A percentile compares a stretch with the other conserved stretches of the same genome.
These are phyloP conservation scores for Temnothorax rugatulus DNA, from an alignment of 2,888 invertebrate species.

Conservation along the genomic window DNA sequence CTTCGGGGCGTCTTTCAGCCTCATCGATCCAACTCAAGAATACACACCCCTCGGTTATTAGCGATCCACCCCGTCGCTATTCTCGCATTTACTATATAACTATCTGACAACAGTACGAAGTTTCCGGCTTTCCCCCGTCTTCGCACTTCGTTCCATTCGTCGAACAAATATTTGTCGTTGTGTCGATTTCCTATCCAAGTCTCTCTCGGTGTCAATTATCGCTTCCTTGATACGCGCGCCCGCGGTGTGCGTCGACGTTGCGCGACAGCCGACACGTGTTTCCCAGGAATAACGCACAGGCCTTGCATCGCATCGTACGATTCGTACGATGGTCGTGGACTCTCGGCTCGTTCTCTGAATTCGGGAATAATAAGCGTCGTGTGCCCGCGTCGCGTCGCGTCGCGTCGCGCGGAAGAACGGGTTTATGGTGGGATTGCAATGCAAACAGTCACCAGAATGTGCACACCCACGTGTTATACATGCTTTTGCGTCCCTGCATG, in stretches of 20 bases:
- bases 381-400: background rate
- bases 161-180: conserved; percentile 64
- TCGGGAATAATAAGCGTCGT: conserved; percentile 75
- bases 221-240: conserved; percentile 60
- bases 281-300: conserved; percentile 59
- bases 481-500: conserved; percentile 29
- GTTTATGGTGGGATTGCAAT: conserved; percentile 73
- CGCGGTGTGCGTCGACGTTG: conserved; percentile 46
- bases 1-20: conserved; percentile 10
- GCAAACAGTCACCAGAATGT: conserved; percentile 74
- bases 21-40: conserved; percentile 25
- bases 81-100: conserved; percentile 12
- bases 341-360: conserved; percentile 62
- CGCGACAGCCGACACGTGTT: conserved; percentile 67
- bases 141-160: conserved; percentile 34
- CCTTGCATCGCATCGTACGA: conserved; percentile 46
- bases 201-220: conserved; percentile 72
- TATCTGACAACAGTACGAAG: conserved; percentile 6
- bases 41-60: conserved; percentile 33
- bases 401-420: conserved; percentile 52
- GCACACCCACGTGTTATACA: conserved; percentile 38
- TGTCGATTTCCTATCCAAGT: conserved; percentile 58
- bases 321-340: background rate
- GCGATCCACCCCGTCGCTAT: conserved; percentile 23
- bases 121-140: background rate